A percentile compares a stretch with the other conserved stretches of the same genome.
phyloP scores from a whole-genome alignment of 2,888 invertebrate species.

The Cantharis rustica region DNA sequence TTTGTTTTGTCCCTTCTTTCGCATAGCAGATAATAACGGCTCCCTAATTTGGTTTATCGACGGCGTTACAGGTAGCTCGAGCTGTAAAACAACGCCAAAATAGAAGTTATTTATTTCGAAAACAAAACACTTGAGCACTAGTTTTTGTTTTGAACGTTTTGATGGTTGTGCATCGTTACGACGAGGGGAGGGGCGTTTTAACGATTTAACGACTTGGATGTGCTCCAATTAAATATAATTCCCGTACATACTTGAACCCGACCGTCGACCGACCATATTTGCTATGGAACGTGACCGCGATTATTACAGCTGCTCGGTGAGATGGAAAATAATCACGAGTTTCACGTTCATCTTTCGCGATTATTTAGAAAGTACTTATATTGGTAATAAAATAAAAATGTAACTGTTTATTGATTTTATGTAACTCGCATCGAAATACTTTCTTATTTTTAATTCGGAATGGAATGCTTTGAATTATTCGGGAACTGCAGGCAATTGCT shows the following conservation, averaged over 20 bases:
- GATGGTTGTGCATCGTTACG: not conserved
- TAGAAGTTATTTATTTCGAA: not conserved
- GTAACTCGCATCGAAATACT: not conserved
- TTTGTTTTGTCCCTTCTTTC: not conserved
- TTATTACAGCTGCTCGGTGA: slow-evolving; percentile 31
- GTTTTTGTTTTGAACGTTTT: not conserved
- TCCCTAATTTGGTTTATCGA: not conserved
- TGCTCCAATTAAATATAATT: slow-evolving; percentile 37
- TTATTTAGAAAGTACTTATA: slow-evolving; percentile 24
- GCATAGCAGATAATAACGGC: no score
- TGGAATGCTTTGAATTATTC: not conserved
- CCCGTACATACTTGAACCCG: slow-evolving; percentile 33
- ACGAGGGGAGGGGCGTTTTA: slow-evolving; percentile 11
- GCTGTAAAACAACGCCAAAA: no score
- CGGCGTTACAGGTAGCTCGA: not conserved
- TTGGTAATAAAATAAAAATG: slow-evolving; percentile 1
- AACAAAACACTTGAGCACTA: not conserved
- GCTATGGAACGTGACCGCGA: slow-evolving; percentile 36
- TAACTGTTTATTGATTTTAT: slow-evolving; percentile 24
- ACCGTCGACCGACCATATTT: slow-evolving; percentile 30
- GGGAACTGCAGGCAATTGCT: not conserved
- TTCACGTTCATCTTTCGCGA: slow-evolving; percentile 20
- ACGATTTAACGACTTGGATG: slow-evolving; percentile 22
- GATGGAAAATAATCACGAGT: slow-evolving; percentile 27
- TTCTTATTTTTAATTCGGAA: not conserved